Conservation (phyloP, 2,113 vertebrate species). For the Poeciliopsis turrubarensis region DNA sequence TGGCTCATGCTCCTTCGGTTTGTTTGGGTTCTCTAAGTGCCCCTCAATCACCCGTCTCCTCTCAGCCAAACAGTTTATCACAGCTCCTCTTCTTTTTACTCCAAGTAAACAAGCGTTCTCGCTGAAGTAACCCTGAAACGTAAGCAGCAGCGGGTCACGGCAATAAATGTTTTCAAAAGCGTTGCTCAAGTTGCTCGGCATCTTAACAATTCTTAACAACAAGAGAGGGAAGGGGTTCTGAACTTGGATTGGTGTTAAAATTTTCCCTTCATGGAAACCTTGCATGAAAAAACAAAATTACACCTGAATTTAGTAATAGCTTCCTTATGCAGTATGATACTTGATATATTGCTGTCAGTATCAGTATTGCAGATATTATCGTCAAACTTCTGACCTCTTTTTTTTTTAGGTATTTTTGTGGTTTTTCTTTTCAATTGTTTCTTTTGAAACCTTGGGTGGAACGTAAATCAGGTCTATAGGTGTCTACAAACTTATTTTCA, state of each 20-base stretch:
- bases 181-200: background rate
- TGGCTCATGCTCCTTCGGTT: background rate
- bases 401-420: too few species aligned
- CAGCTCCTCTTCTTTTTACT: slow-evolving; percentile 40
- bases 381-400: too few species aligned
- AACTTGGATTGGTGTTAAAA: background rate
- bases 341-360: too few species aligned
- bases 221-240: background rate
- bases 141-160: slow-evolving; percentile 27
- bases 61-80: slow-evolving; percentile 30
- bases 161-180: slow-evolving; percentile 14
- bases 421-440: too few species aligned
- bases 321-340: too few species aligned
- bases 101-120: slow-evolving; percentile 1
- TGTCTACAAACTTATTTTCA: too few species aligned
- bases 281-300: too few species aligned
- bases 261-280: too few species aligned
- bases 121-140: slow-evolving; percentile 33
- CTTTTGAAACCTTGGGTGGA: too few species aligned
- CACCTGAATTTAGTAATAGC: too few species aligned
- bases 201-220: background rate
- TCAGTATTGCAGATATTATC: too few species aligned
- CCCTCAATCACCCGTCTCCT: slow-evolving; percentile 26
- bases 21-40: slow-evolving; percentile 4
- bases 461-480: too few species aligned